Conservation (phyloP, 2,888 invertebrate species). For the Syrista parreyssii region DNA sequence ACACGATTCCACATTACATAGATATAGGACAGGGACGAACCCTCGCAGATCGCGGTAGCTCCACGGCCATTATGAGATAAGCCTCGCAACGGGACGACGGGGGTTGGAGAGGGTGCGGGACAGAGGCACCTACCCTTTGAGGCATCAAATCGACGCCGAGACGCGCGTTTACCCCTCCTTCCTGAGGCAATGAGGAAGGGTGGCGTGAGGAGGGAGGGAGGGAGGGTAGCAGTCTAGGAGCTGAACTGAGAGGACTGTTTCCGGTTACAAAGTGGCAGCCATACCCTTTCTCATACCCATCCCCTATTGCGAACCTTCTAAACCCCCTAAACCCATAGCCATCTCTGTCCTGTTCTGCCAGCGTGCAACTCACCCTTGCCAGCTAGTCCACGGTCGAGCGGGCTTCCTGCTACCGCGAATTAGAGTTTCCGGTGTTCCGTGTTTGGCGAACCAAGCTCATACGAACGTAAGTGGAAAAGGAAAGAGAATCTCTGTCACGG, state of each 20-base stretch:
- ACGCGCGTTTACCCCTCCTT: not conserved
- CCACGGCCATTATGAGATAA: constrained; percentile 27
- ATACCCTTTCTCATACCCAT: constrained; percentile 18
- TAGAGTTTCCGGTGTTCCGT: not conserved
- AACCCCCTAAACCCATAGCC: not conserved
- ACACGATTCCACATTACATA: not conserved
- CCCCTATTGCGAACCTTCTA: not conserved
- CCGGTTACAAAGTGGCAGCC: constrained; percentile 15
- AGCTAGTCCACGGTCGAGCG: not conserved
- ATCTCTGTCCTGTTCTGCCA: not conserved
- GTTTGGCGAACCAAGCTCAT: not conserved
- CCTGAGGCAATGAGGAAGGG: not conserved
- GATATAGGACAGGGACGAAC: not conserved
- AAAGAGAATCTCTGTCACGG: not conserved
- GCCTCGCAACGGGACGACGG: constrained; percentile 13
- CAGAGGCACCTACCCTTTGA: constrained; percentile 2
- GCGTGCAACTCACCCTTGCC: not conserved
- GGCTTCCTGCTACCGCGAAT: not conserved
- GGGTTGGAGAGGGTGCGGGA: not conserved
- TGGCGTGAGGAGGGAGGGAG: not conserved
- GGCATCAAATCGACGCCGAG: constrained; percentile 8
- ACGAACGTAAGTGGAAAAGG: not conserved
- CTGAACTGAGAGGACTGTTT: not conserved
- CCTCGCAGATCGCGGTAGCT: constrained; percentile 9
- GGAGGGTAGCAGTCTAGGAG: not conserved